These are phyloP conservation scores for Hemaris fuciformis DNA, from an alignment of 2,888 invertebrate genomes.

Conservation along the genomic window DNA sequence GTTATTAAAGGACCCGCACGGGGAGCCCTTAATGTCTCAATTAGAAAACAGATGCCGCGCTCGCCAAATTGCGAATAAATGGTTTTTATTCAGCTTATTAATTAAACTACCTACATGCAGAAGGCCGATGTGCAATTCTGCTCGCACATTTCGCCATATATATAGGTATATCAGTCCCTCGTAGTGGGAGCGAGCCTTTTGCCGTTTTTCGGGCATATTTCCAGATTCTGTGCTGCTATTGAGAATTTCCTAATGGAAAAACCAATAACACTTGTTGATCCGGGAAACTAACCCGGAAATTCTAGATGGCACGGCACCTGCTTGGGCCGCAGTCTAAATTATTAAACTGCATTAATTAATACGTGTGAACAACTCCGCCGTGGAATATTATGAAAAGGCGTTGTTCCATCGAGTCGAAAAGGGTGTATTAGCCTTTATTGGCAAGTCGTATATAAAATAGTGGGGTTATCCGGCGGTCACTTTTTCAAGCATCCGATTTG, in stretches of 20 bases:
- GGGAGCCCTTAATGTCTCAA: constrained; percentile 74
- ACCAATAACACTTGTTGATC: no score
- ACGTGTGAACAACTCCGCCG: not conserved
- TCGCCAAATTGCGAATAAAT: constrained; percentile 56
- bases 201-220: no score
- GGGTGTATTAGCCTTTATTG: constrained; percentile 46
- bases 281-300: no score
- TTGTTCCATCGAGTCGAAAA: constrained; percentile 17
- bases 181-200: no score
- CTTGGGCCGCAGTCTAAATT: no score
- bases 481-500: constrained; percentile 65
- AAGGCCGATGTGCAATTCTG: no score
- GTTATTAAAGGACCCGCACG: constrained; percentile 70
- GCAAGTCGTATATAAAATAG: constrained; percentile 42
- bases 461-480: constrained; percentile 58
- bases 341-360: constrained; percentile 4
- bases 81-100: constrained; percentile 46
- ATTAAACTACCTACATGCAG: no score
- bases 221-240: no score
- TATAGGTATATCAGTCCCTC: no score
- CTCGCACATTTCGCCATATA: no score
- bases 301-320: no score
- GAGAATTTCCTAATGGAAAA: no score
- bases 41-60: constrained; percentile 69
- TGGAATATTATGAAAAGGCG: not conserved